Conservation (phyloP, 2,888 invertebrate species). For the Mesorhabditis belari region DNA sequence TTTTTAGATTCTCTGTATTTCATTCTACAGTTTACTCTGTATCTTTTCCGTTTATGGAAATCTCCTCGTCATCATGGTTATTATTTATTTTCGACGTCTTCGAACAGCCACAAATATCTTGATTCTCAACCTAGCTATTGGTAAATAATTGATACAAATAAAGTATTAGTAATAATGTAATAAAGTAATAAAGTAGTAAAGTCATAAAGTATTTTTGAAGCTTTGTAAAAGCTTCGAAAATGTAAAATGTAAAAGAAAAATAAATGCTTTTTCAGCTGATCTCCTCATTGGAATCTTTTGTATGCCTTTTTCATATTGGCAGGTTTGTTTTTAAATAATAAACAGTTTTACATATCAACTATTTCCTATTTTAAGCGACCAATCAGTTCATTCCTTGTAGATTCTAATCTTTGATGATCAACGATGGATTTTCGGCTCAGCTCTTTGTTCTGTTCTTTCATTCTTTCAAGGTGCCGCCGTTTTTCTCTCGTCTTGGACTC, state of each 20-base stretch:
- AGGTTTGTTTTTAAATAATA: conserved; percentile 28
- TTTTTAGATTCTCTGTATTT: conserved; percentile 27
- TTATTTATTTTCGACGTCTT: conserved; percentile 43
- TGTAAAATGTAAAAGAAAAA: background rate
- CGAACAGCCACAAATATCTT: conserved; percentile 57
- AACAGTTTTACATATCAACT: background rate
- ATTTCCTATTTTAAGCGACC: background rate
- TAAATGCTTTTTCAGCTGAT: conserved; percentile 47
- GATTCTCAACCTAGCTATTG: conserved; percentile 55
- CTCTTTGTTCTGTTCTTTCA: conserved; percentile 55
- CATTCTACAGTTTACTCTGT: conserved; percentile 44
- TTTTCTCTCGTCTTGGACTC: conserved; percentile 56
- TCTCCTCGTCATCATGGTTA: conserved; percentile 45
- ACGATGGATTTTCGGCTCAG: conserved; percentile 57
- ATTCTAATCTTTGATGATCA: conserved; percentile 53
- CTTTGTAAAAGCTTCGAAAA: background rate
- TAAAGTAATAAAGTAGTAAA: background rate
- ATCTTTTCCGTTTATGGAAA: conserved; percentile 47
- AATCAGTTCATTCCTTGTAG: background rate
- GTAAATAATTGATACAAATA: conserved; percentile 9
- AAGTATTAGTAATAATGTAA: background rate
- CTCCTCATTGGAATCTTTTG: conserved; percentile 57
- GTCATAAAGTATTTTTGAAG: too few relatives aligned
- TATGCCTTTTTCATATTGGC: conserved; percentile 57
- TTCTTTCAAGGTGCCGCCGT: conserved; percentile 56